A percentile compares a stretch with the other conserved stretches of the same genome.
Conservation (phyloP, 2,888 invertebrate genomes). For the Drosophila nr. fundita region DNA sequence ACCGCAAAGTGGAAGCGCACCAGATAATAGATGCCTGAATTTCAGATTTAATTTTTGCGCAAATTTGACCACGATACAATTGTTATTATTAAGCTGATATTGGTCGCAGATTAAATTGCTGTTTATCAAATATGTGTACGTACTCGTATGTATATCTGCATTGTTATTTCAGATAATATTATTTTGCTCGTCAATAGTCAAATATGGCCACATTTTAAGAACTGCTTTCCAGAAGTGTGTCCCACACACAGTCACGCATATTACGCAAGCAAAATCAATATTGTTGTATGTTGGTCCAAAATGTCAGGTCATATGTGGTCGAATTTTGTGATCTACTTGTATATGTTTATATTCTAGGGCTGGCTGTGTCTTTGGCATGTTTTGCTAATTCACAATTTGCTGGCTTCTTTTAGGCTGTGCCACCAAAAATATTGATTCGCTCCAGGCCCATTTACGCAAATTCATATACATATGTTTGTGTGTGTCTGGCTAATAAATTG, state of each 20-base stretch:
- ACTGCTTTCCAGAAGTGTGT: constrained; percentile 1
- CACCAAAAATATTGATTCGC: constrained; percentile 46
- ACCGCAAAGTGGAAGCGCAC: constrained; percentile 1
- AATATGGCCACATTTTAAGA: background rate
- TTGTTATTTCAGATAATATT: too few species aligned
- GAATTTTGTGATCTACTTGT: constrained; percentile 8
- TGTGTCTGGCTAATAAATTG: constrained; percentile 68
- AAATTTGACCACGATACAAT: background rate
- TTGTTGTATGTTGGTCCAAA: constrained; percentile 31
- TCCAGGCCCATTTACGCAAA: background rate
- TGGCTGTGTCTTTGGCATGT: constrained; percentile 14
- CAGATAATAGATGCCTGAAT: background rate
- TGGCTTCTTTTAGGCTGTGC: constrained; percentile 14
- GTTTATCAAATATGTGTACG: background rate
- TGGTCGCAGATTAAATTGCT: background rate
- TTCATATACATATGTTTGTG: background rate
- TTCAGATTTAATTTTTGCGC: background rate
- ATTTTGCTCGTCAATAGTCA: too few species aligned
- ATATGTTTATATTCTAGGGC: background rate
- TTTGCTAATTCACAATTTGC: constrained; percentile 44
- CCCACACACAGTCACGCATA: background rate
- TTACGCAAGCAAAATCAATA: constrained; percentile 52
- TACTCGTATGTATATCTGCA: too few species aligned
- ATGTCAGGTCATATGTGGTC: constrained; percentile 38
- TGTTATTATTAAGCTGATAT: background rate